A percentile compares a stretch with the other conserved stretches of the same genome.
phyloP scores from a whole-genome alignment of 37 sponge, comb jelly and placozoan species.

The Hormiphora californensis region DNA sequence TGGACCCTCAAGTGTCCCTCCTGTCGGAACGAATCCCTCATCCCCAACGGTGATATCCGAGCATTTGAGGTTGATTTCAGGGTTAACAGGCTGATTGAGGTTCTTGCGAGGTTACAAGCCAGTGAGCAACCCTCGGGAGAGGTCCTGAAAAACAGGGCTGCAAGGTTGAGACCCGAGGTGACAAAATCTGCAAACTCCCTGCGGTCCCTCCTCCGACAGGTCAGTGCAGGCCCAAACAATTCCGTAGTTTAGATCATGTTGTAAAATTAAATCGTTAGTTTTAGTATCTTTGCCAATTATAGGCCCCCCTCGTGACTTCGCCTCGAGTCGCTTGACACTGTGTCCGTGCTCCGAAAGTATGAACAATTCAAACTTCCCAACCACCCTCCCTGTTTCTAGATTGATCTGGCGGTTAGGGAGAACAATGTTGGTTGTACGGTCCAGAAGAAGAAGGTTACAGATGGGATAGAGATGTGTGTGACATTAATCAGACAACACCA shows the following conservation, averaged over 20 bases:
- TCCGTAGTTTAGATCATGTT: too few species aligned
- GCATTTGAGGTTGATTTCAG: constrained; percentile 52
- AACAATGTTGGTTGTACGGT: neutral
- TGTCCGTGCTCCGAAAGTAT: too few species aligned
- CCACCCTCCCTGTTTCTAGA: neutral
- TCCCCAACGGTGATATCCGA: neutral
- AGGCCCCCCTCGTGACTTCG: too few species aligned
- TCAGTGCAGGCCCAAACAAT: too few species aligned
- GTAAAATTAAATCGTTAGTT: too few species aligned
- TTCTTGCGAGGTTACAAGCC: neutral
- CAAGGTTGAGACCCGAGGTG: neutral
- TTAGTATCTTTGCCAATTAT: too few species aligned
- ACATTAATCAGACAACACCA: neutral
- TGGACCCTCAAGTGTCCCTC: constrained; percentile 14
- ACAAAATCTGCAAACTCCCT: neutral
- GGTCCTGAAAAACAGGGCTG: neutral
- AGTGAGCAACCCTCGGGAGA: neutral
- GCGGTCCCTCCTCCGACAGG: constrained; percentile 38
- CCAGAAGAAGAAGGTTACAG: constrained; percentile 47
- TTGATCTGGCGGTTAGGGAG: neutral
- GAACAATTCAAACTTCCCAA: neutral
- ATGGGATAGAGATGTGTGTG: constrained; percentile 4
- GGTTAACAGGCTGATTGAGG: constrained; percentile 39
- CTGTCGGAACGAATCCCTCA: neutral
- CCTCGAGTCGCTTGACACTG: too few species aligned